Base-by-base conservation (phyloP, 2,113 vertebrate species). In the Gyps fulvus region DNA sequence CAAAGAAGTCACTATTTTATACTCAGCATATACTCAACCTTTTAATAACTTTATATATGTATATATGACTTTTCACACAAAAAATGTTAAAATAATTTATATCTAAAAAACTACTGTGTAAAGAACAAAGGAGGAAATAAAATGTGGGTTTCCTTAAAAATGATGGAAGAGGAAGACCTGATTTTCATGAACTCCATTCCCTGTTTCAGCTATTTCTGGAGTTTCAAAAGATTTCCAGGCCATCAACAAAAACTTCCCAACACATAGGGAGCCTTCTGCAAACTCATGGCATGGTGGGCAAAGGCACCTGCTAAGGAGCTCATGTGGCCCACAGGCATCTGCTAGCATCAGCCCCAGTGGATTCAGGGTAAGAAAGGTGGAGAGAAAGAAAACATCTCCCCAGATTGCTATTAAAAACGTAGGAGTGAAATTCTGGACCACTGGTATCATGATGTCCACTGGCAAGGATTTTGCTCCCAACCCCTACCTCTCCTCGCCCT, bases 11-110 rank as follows among this genome's bases (percentile, higher is more conserved):
- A 94, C 96, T 96, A 74, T 96, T 97, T 97, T 90, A 96, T 96
- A 96, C 74, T 95, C 87, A 95, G 93, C 95, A 96, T 96, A 96
- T 94, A 93, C 84, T 91, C 83, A 94, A 89, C 42, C 36, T 96
- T 92, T 96, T 95, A 90, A 97, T 96, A 96, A 96, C 55, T 97
- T 96, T 67, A 95, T 97, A 95, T 96, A 97, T 72, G 97, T 77
- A 96, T 94, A 95, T 93, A 95, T 77, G 94, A 94, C 67, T 97
- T 96, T 95, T 93, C 96, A 97, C 91, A 94, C 83, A 92, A 77
- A 94, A 89, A 77, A 71, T 38, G 93, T 95, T 97, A 97, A 95
- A 97, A 97, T 97, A 97, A 97, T 96, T 97, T 97, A 95, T 93
- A 91, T 45, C 93, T 95, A 80, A 93, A 93, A 93, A 96, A 50